phyloP scores from a whole-genome alignment of 1,140 invertebrate genomes.

The Hesperophylax magnus region DNA sequence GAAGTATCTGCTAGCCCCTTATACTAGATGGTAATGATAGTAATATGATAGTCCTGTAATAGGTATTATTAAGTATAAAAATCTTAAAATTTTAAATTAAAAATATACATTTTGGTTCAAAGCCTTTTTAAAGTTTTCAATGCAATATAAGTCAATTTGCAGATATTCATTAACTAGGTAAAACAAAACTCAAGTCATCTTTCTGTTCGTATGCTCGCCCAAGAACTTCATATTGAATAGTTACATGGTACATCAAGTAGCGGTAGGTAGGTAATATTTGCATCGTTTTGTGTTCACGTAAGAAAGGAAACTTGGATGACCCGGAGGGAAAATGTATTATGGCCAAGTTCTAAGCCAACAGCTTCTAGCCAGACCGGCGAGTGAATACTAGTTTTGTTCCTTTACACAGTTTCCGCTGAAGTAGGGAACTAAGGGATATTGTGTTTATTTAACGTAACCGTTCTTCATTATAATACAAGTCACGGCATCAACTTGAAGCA shows the following conservation, averaged over 20 bases:
- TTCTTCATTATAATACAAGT: neutral
- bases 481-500: too few species aligned
- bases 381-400: neutral
- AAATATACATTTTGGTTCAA: too few species aligned
- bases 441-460: neutral
- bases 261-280: neutral
- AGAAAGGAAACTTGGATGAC: slow-evolving; percentile 1
- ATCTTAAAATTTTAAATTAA: too few species aligned
- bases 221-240: neutral
- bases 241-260: neutral
- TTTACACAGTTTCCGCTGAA: neutral
- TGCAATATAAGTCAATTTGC: too few species aligned
- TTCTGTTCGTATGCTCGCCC: neutral
- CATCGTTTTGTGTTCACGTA: neutral
- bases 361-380: neutral
- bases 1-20: too few species aligned
- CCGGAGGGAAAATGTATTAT: neutral
- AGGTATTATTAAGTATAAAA: too few species aligned
- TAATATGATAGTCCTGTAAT: too few species aligned
- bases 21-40: too few species aligned
- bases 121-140: too few species aligned
- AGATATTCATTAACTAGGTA: too few species aligned
- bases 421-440: neutral
- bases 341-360: neutral
- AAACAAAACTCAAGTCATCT: too few species aligned